phyloP scores from a whole-genome alignment of 2,113 vertebrate genomes.

The Xenopus laevis region DNA sequence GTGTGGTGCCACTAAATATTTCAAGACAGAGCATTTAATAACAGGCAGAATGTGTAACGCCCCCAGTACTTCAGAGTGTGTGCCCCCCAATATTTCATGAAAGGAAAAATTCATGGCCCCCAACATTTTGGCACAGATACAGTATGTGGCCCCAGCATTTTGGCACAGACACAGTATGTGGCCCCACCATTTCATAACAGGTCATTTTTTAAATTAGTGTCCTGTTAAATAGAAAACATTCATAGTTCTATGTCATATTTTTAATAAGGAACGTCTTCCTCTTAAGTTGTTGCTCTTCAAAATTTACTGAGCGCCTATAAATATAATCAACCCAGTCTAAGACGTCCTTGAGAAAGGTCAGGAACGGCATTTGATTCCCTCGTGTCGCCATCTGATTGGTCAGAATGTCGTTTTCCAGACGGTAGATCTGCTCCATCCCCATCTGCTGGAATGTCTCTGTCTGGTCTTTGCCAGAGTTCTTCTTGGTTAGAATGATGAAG shows the following conservation, averaged over 20 bases:
- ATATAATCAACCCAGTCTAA: neutral
- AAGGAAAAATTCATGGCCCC: too few relatives aligned
- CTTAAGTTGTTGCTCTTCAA: neutral
- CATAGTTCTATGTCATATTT: neutral
- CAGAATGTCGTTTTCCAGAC: conserved; percentile 6
- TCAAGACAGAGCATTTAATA: too few relatives aligned
- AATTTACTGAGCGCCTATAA: neutral
- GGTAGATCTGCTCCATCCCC: conserved; percentile 18
- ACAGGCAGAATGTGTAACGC: too few relatives aligned
- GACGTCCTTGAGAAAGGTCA: conserved; percentile 3
- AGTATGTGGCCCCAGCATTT: too few relatives aligned
- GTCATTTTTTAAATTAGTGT: too few relatives aligned
- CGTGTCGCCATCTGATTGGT: neutral
- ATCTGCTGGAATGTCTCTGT: neutral
- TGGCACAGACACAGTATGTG: too few relatives aligned
- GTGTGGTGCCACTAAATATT: too few relatives aligned
- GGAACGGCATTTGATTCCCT: conserved; percentile 1
- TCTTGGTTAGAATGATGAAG: conserved; percentile 18
- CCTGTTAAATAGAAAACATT: too few relatives aligned
- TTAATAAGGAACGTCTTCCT: neutral
- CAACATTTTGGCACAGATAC: too few relatives aligned
- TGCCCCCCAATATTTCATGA: too few relatives aligned
- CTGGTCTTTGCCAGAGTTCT: neutral
- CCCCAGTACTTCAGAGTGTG: too few relatives aligned
- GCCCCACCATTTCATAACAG: too few relatives aligned